Base-by-base conservation (phyloP, 2,797 vertebrate species). In the Nasua narica region DNA sequence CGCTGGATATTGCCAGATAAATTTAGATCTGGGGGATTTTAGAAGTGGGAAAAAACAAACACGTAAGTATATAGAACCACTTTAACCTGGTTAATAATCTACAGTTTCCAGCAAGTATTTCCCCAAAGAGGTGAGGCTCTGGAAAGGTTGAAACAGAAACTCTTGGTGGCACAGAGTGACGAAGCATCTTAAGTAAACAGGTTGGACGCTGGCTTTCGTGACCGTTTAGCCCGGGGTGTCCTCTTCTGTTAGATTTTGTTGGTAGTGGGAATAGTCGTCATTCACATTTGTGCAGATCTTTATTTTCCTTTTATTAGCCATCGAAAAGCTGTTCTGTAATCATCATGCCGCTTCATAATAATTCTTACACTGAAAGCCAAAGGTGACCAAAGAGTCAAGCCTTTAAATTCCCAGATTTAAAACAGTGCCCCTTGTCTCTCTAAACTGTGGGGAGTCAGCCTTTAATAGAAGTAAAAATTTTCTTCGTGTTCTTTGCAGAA, bases 381-480 rank as follows among this genome's bases (percentile, higher is more conserved):
- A 79, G 52, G 46, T 48, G 25, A 84, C 93, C 19, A 32, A 77
- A 72, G 14, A 70, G 40, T 12, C 69, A 72, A 94, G 50, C 50
- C 29, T 69, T 87, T 91, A 72, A 40, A 50, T 86, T 90, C 74
- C 72, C 46, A 35, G 29, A 29, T 87, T 87, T 29, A 67, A 35
- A 76, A 11, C 81, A 32, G 2, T 3, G 37, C 13, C 11, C 8
- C 54, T 89, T 40, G 37, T 46, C 10, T 40, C 10, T 40, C 32
- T 67, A 69, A 23, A 32, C 23, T 69, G 27, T 2, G 25, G n/a
- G 54, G 46, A 50, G 21, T 67, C 19, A 4, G 25, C 54, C 37
- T 60, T 40, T 48, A 32, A 23, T 83, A 16, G 77, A 70, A 8
- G 27, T 16, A 50, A 23, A n/a, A 16, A 6, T 60, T 32, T 18